Conservation (phyloP, 2,113 vertebrate genomes). For the Prolemur simus region DNA sequence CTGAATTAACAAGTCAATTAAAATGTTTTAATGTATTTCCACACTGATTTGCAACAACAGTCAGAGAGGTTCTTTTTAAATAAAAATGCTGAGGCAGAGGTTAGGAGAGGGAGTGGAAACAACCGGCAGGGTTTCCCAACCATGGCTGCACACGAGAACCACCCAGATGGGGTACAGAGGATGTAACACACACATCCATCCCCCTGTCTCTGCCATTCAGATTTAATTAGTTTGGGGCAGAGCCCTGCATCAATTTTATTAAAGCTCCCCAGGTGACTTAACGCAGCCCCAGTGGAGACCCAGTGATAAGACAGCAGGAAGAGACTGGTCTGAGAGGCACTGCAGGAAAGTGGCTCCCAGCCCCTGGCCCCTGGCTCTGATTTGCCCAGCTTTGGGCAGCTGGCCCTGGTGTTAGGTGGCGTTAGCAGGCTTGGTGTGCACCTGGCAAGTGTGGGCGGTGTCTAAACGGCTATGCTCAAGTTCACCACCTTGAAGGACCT, state of each 20-base stretch:
- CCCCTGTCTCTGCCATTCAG: not conserved
- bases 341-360: not conserved
- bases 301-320: not conserved
- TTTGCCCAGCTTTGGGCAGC: not conserved
- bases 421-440: too few relatives aligned
- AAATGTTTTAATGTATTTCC: not conserved
- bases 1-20: constrained; percentile 30
- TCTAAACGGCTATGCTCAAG: not conserved
- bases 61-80: not conserved
- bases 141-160: not conserved
- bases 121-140: not conserved
- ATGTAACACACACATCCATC: not conserved
- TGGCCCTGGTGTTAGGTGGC: not conserved
- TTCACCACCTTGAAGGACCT: not conserved
- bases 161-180: not conserved
- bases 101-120: not conserved
- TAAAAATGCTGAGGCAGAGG: not conserved
- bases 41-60: not conserved
- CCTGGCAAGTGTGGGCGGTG: not conserved
- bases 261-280: not conserved
- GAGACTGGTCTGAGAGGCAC: not conserved
- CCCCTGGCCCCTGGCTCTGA: not conserved
- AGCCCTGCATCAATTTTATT: not conserved
- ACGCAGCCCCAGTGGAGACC: not conserved
- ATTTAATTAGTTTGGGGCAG: not conserved